A percentile compares a stretch with the other conserved stretches of the same genome.
phyloP scores from a whole-genome alignment of 2,113 vertebrate species.

The Gorsachius goisagi region DNA sequence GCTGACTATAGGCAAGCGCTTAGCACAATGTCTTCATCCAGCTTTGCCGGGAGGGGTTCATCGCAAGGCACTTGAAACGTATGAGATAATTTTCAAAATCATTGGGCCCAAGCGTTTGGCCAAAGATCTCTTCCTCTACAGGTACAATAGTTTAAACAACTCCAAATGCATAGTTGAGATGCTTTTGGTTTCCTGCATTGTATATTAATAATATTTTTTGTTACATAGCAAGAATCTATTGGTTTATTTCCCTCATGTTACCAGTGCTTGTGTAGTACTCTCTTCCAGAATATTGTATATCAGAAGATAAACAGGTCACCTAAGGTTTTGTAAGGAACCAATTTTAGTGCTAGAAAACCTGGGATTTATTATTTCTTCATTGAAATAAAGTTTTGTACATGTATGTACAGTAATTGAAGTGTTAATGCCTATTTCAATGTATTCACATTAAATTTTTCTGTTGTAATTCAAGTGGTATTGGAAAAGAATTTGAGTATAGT shows the following conservation, averaged over 20 bases:
- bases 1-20: constrained; percentile 93
- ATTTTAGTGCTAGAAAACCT: background rate
- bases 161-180: background rate
- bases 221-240: background rate
- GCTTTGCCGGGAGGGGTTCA: constrained; percentile 97
- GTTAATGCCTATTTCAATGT: background rate
- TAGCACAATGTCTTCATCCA: constrained; percentile 98
- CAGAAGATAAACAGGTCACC: background rate
- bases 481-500: background rate
- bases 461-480: background rate
- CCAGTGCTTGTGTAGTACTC: background rate
- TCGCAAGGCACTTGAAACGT: constrained; percentile 97
- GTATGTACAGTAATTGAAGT: background rate
- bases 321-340: background rate
- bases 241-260: background rate
- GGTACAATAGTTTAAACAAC: constrained; percentile 69
- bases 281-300: background rate
- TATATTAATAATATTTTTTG: background rate
- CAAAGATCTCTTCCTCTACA: constrained; percentile 98
- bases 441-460: background rate
- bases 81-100: constrained; percentile 99
- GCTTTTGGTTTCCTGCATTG: background rate
- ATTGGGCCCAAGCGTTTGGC: constrained; percentile 98
- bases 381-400: background rate
- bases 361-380: background rate